A percentile compares a stretch with the other conserved stretches of the same genome.
These are phyloP conservation scores for Monopterus albus DNA, from an alignment of 2,113 vertebrate genomes.

Conservation along the genomic window DNA sequence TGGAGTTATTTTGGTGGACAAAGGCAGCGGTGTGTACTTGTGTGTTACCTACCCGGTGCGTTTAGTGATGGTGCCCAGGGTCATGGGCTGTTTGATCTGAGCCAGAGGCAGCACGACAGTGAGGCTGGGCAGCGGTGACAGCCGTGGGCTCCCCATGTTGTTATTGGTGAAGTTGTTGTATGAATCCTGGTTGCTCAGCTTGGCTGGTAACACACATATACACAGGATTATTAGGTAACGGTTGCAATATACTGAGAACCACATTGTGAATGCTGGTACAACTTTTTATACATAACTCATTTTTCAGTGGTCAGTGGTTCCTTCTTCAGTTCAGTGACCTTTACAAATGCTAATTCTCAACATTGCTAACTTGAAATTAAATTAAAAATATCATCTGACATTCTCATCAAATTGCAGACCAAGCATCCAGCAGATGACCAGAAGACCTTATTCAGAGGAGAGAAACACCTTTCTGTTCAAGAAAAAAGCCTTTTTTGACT, in stretches of 20 bases:
- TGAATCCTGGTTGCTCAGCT: slow-evolving; percentile 92
- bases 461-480: slow-evolving; percentile 3
- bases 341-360: slow-evolving; percentile 40
- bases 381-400: slow-evolving; percentile 3
- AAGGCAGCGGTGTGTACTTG: background rate
- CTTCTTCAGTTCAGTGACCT: slow-evolving; percentile 27
- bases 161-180: slow-evolving; percentile 98
- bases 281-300: slow-evolving; percentile 40
- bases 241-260: background rate
- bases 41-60: slow-evolving; percentile 89
- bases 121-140: slow-evolving; percentile 91
- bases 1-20: background rate
- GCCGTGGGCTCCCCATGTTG: slow-evolving; percentile 93
- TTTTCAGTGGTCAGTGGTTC: background rate
- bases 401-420: background rate
- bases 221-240: slow-evolving; percentile 12
- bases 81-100: slow-evolving; percentile 98
- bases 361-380: slow-evolving; percentile 25
- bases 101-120: slow-evolving; percentile 92
- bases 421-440: slow-evolving; percentile 5
- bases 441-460: background rate
- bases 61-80: slow-evolving; percentile 96
- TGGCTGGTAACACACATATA: slow-evolving; percentile 67
- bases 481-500: background rate
- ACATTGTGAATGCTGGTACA: slow-evolving; percentile 1